Conservation (phyloP, 2,797 vertebrate genomes). For the Tolypeutes matacus region DNA sequence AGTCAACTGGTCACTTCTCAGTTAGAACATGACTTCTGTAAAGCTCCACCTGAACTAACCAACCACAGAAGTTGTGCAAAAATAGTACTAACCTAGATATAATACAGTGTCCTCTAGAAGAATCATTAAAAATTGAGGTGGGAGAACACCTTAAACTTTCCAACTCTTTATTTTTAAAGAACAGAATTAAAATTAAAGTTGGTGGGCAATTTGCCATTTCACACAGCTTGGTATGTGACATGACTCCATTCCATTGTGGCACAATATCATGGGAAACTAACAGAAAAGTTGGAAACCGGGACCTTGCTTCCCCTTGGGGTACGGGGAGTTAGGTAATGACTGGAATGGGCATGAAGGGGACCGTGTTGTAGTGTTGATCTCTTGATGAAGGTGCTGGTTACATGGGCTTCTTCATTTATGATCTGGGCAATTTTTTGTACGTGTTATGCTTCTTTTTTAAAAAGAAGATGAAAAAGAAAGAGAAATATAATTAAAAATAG, state of each 20-base stretch:
- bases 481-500: background rate
- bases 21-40: background rate
- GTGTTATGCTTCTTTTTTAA: background rate
- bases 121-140: background rate
- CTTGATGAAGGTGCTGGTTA: background rate
- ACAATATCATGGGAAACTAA: background rate
- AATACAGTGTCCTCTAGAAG: background rate
- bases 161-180: conserved; percentile 38
- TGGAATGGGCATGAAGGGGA: background rate
- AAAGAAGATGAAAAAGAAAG: background rate
- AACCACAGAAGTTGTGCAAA: background rate
- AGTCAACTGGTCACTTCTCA: background rate
- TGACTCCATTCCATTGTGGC: background rate
- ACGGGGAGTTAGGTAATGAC: background rate
- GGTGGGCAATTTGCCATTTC: background rate
- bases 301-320: background rate
- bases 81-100: background rate
- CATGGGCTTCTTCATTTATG: background rate
- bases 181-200: background rate
- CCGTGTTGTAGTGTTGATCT: background rate
- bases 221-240: background rate
- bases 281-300: background rate
- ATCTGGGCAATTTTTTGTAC: conserved; percentile 1
- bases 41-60: conserved; percentile 21
- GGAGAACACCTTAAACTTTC: background rate